Percentiles rank a stretch among this genome's conserved stretches.
These are phyloP conservation scores for Argyresthia albistria DNA, from an alignment of 2,888 invertebrate species.

Conservation along the genomic window DNA sequence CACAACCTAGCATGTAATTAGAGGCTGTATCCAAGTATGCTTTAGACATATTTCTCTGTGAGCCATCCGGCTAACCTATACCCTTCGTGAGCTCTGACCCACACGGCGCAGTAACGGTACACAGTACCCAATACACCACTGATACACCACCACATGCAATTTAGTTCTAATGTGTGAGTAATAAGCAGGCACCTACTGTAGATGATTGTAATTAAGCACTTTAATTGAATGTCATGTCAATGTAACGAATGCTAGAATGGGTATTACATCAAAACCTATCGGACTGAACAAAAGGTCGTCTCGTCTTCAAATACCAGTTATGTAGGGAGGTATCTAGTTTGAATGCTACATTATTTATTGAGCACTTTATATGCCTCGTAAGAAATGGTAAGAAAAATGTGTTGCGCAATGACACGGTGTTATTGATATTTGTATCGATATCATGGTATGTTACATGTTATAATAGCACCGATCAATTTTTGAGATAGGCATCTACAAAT, in stretches of 20 bases:
- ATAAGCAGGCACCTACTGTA: neutral
- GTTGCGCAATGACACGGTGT: neutral
- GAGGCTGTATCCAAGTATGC: slow-evolving; percentile 25
- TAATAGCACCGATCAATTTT: slow-evolving; percentile 1
- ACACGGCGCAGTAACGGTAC: slow-evolving; percentile 8
- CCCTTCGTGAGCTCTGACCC: slow-evolving; percentile 19
- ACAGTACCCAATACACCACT: neutral
- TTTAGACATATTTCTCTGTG: slow-evolving; percentile 29
- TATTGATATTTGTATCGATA: neutral
- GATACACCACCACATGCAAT: neutral
- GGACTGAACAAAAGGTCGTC: neutral
- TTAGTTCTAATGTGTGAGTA: neutral
- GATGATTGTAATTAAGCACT: slow-evolving; percentile 5
- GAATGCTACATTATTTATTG: too few species aligned
- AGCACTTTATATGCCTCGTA: too few species aligned
- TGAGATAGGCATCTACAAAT: neutral
- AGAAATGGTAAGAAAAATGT: neutral
- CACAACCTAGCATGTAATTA: slow-evolving; percentile 36
- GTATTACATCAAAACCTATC: neutral
- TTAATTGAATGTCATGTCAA: slow-evolving; percentile 8
- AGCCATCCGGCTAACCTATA: slow-evolving; percentile 22
- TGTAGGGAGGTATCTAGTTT: too few species aligned
- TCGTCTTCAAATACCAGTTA: neutral
- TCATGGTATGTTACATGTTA: neutral
- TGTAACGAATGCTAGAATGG: neutral